Evolutionary conservation across 2,888 invertebrate species (phyloP), one percentile per base, ranked within the genome.

Genomic region (Tromatobia lineatoria): DNA sequence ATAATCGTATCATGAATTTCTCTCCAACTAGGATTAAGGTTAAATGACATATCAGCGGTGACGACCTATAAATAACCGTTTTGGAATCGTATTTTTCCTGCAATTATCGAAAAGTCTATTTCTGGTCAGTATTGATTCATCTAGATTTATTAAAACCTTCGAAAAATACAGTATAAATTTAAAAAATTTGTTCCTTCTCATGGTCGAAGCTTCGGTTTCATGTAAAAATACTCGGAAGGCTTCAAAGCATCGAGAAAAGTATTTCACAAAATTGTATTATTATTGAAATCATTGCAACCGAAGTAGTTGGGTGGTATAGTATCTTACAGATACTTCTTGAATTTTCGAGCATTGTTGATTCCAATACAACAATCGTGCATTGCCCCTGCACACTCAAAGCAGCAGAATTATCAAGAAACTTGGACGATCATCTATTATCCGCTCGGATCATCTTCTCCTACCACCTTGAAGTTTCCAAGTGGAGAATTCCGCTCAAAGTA

Each of bases 391-490:
- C 18, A 15, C n/a, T 45, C 45, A 61, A 13, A 64, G 66, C 45
- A 66, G 67, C 57, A 61, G 67, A 82, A 82, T 84, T 82, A 80
- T 78, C 69, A 69, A 57, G 78, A 82, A 84, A 86, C 82, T 84
- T 84, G 52, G 45, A 79, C 76, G 54, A 54, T 20, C 54, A 54
- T 54, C 54, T 8, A 23, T 23, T 42, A 84, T 84, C 81, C 73
- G 76, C 64, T n/a, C 66, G 79, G 84, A 84, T 84, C 84, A 80
- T 85, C 80, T 15, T 47, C 57, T 67, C 59, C 42, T 47, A 8
- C 45, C 10, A 66, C 47, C 34, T 20, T 59, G 42, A 50, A 67
- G 66, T 73, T 80, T 80, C 52, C 45, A 20, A 45, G 34, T n/a
- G n/a, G 10, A 20, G 15, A n/a, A 42, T 13, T 69, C 57, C 34